phyloP scores from a whole-genome alignment of 1,140 invertebrate genomes.

The Pogonomyrmex barbatus region DNA sequence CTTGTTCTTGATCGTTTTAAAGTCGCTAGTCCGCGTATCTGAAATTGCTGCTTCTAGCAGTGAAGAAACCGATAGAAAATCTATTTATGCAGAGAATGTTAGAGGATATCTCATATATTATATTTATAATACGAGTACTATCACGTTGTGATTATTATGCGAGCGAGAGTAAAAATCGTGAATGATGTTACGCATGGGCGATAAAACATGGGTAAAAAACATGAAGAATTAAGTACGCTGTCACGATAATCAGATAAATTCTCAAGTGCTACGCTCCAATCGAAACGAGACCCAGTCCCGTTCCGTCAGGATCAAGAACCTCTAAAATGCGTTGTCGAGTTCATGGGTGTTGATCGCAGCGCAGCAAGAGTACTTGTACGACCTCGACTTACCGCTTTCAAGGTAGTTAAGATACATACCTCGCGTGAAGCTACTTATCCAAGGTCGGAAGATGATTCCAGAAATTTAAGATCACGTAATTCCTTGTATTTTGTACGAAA shows the following conservation, averaged over 20 bases:
- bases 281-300: conserved; percentile 36
- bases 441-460: conserved; percentile 84
- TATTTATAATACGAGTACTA: not conserved
- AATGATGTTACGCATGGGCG: not conserved
- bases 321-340: conserved; percentile 33
- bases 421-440: conserved; percentile 83
- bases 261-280: not conserved
- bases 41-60: not conserved
- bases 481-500: conserved; percentile 12
- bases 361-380: conserved; percentile 54
- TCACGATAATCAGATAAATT: conserved; percentile 20
- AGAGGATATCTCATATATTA: not conserved
- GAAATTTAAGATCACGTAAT: conserved; percentile 48
- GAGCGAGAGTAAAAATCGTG: not conserved
- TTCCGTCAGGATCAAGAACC: conserved; percentile 56
- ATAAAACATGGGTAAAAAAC: no score
- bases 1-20: conserved; percentile 44
- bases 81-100: not conserved
- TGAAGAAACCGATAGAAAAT: not conserved
- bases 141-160: not conserved
- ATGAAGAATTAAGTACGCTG: not conserved
- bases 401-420: conserved; percentile 80
- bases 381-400: conserved; percentile 77
- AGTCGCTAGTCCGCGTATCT: not conserved
- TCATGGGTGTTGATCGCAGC: conserved; percentile 55